phyloP scores from a whole-genome alignment of 1,140 invertebrate genomes.

The Drosophila punjabiensis region DNA sequence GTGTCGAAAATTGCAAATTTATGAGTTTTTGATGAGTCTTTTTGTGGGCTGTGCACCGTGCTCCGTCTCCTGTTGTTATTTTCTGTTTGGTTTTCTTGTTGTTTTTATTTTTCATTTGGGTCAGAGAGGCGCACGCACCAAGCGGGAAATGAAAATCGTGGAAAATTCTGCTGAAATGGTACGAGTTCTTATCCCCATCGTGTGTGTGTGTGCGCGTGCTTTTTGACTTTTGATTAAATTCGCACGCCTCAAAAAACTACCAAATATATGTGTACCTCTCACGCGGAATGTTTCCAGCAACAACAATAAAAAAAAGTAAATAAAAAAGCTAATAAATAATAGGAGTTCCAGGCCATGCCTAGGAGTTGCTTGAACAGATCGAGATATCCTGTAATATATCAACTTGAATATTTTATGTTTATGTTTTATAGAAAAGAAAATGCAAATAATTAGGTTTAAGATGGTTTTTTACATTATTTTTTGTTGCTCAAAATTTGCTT shows the following conservation, averaged over 20 bases:
- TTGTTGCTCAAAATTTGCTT: not conserved
- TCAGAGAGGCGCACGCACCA: slow-evolving; percentile 60
- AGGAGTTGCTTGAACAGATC: not conserved
- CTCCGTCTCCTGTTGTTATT: slow-evolving; percentile 30
- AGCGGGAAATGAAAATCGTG: slow-evolving; percentile 36
- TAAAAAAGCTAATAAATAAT: slow-evolving; percentile 59
- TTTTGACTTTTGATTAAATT: slow-evolving; percentile 83
- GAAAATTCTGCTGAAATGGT: slow-evolving; percentile 25
- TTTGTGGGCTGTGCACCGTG: slow-evolving; percentile 60
- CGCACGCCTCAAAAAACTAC: slow-evolving; percentile 63
- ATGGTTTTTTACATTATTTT: not conserved
- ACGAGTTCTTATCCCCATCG: slow-evolving; percentile 31
- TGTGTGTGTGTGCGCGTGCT: slow-evolving; percentile 30
- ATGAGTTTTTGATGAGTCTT: slow-evolving; percentile 83
- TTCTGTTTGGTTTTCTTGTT: slow-evolving; percentile 31
- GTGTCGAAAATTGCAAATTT: slow-evolving; percentile 83
- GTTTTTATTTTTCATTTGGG: slow-evolving; percentile 72
- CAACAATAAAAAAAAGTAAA: slow-evolving; percentile 24
- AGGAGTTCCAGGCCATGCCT: not conserved
- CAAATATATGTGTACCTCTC: slow-evolving; percentile 15
- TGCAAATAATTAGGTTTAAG: not conserved
- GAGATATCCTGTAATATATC: not conserved
- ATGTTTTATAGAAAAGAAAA: not conserved
- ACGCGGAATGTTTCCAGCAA: slow-evolving; percentile 23
- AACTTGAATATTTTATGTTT: not conserved